Evolutionary conservation across 2,113 vertebrate genomes (phyloP), one percentile per base, ranked within the genome.

Genomic region (Sorex araneus): DNA sequence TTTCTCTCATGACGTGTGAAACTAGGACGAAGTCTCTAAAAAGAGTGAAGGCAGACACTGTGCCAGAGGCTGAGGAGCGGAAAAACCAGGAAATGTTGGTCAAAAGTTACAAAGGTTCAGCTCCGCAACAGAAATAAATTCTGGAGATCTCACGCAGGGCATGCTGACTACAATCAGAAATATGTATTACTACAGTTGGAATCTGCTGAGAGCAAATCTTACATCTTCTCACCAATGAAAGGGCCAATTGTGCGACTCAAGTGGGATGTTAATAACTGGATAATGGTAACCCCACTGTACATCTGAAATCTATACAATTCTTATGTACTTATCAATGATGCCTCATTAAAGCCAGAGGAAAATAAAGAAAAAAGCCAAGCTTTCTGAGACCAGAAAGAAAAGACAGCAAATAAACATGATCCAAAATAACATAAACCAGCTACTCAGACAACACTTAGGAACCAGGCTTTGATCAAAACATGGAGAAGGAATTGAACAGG

Each of bases 281-380:
- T 60, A 21, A 21, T 23, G 21, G 21, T 3, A 60, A 60, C 18
- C 57, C 19, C 18, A 60, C 57, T 60, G 57, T 60, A 60, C 57
- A 60, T 23, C 57, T 23, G 16, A 80, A 71, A 71, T 32, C 60
- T 15, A 89, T 13, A 63, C 15, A 43, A 64, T 81, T 47, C 23
- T 64, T 63, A 89, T 30, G 23, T 73, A n/a, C 47, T 25, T 60
- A 23, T 60, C 21, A 74, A 73, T 36, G 47, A 36, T 64, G 47
- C 8, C 23, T 74, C 40, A 90, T 8, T 36, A 34, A 80, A 75
- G 23, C 40, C 74, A 70, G 47, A 50, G 45, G 30, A 43, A 50
- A 32, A 32, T 8, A 77, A 84, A 77, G 66, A 19, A 84, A 86
- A 75, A 85, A 94, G 57, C 50, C 47, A 82, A 89, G 13, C 10